Evolutionary conservation across 92 coral and sea anemone genomes (phyloP), one percentile per base, ranked within the genome.

Genomic region (Zoanthus solanderi): DNA sequence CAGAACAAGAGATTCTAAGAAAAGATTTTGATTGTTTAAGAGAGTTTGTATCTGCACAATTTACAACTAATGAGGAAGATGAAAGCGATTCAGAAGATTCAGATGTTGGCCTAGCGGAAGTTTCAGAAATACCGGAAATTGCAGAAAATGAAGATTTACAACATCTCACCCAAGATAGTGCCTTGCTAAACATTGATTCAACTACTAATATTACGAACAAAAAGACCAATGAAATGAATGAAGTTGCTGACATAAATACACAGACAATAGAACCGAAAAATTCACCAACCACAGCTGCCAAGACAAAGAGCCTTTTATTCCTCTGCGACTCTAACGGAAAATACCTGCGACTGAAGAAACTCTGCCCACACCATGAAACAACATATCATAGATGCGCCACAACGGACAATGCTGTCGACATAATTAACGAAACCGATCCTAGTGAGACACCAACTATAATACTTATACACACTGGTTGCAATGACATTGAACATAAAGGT

Each of bases 291-390:
- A 74, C 79, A 47, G n/a, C 79, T 17, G 79, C 48, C 79, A 75
- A 75, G 79, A 75, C 47, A 75, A 75, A 75, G 32, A 75, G 0
- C 48, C 61, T 48, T 18, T 75, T 75, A 18, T 75, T 75, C 48
- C 79, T 50, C n/a, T 75, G 79, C 48, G 61, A 75, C 48, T 75
- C 79, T 18, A 47, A 75, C 46, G 79, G 79, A 75, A 75, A 75
- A 47, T 75, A 75, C n/a, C 16, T 75, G 9, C 78, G 78, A 12
- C 32, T 75, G 78, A 75, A 75, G 17, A n/a, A 75, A 75, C 78
- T 75, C 34, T 31, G 37, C 8, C 83, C 83, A n/a, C 72, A 67
- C 34, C 72, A 67, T 11, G n/a, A 67, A 2, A 29, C 72, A 67
- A 67, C 18, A 67, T 72, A 72, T 12, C 77, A 72, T 14, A 37